phyloP scores from a whole-genome alignment of 1,140 invertebrate species.

The Parapsyche elsis region DNA sequence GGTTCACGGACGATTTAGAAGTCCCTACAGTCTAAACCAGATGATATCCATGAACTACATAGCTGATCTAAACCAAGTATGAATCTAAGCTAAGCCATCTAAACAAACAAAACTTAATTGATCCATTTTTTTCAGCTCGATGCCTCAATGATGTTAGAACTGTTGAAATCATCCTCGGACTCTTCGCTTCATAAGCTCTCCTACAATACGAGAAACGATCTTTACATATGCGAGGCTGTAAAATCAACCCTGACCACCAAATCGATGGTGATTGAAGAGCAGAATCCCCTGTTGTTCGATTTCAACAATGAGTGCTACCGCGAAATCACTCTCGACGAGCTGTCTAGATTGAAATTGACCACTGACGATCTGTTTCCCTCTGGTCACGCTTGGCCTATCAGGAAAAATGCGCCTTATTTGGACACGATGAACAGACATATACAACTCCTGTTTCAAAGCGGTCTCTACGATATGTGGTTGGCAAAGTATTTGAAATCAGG shows the following conservation, averaged over 20 bases:
- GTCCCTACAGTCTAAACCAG: background rate
- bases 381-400: constrained; percentile 44
- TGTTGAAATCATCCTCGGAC: constrained; percentile 36
- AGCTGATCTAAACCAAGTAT: constrained; percentile 38
- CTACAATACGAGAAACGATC: constrained; percentile 33
- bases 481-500: background rate
- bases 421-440: constrained; percentile 39
- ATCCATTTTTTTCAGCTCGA: constrained; percentile 43
- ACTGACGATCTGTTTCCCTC: constrained; percentile 40
- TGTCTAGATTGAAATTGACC: constrained; percentile 41
- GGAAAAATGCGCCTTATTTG: constrained; percentile 45
- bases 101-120: background rate
- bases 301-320: constrained; percentile 37
- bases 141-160: constrained; percentile 17
- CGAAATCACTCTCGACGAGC: background rate
- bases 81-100: background rate
- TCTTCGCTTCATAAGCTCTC: constrained; percentile 20
- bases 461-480: constrained; percentile 30
- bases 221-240: constrained; percentile 41
- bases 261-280: constrained; percentile 43
- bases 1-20: constrained; percentile 10
- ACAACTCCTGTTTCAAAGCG: constrained; percentile 33
- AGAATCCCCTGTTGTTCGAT: constrained; percentile 15
- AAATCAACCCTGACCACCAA: constrained; percentile 11
- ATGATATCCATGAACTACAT: constrained; percentile 20